Evolutionary conservation across 2,113 vertebrate genomes (phyloP), one percentile per base, ranked within the genome.

Genomic region (Drymodes brunneopygia): DNA sequence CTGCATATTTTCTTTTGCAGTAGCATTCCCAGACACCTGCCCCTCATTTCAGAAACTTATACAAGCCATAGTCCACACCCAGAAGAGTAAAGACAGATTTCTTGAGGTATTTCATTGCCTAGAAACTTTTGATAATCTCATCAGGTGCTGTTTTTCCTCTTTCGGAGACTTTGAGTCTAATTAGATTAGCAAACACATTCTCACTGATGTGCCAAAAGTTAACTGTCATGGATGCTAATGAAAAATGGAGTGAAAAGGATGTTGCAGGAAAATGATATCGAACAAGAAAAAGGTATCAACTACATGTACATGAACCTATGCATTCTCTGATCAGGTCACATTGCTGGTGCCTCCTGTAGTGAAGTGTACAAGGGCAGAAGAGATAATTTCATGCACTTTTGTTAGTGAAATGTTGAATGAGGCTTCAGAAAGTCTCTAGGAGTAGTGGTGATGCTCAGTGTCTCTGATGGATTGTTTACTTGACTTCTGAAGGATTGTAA

Each of bases 11-110:
- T 50, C n/a, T n/a, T 94, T 94, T 93, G 75, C 93, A 66, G 90
- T 81, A 90, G 82, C 75, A 66, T 90, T 97, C 35, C 28, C 44
- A 83, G 67, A 45, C 82, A 88, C 92, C 91, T 94, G 82, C 42
- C 82, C 21, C 29, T 94, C 16, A 65, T 93, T 96, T 92, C 71
- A 95, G 58, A 65, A 88, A 58, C 4, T 15, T 70, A 93, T 48
- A 62, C 54, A 91, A 91, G 35, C 35, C 35, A 33, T 58, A 73
- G 28, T 66, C 54, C 20, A 35, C 51, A 81, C 20, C 33, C n/a
- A 40, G 67, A 61, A 90, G 62, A 91, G 29, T 44, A 79, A 87
- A 85, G 47, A 40, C 44, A 62, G 36, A 84, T 95, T 91, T 92
- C 38, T 67, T 67, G 23, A 74, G 53, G 14, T 85, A 66, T 70